Evolutionary conservation across 2,113 vertebrate species (phyloP), one percentile per base, ranked within the genome.

Genomic region (Pseudorhombus dupliciocellatus): DNA sequence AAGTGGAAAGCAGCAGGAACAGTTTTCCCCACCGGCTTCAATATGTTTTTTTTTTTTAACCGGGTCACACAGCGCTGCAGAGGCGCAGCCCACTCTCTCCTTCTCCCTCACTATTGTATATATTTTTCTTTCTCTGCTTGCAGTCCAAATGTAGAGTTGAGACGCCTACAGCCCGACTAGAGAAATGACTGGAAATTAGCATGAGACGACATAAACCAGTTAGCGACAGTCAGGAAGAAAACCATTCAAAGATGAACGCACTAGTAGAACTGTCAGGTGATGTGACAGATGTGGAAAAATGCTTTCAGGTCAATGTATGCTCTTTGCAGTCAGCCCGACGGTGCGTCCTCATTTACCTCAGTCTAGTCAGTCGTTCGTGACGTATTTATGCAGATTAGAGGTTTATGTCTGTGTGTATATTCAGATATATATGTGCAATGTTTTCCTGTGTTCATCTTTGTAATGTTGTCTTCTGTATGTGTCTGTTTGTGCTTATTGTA

Each of bases 401-500:
- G 81, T 89, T 84, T 42, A 87, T 90, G 88, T 90, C 86, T 91
- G 85, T 77, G 21, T 74, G 50, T 79, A 73, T 48, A 63, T 90
- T 77, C 61, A 26, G 2, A 44, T 15, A 68, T 90, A 84, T 85
- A 64, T 87, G 79, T 88, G 87, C 77, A 46, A 59, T 66, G 61
- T 83, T 56, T 75, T 68, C 37, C 21, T 80, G 74, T 80, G 26
- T 66, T 50, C 30, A n/a, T 79, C 25, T 57, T 48, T 74, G 64
- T 76, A 12, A 75, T 21, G 1, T 20, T 58, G 55, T 58, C 5
- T 59, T 59, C 20, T 40, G 34, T 69, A 51, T 69, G 59, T 75
- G 24, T 81, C 51, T 48, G 77, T 87, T 57, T 30, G 11, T 62
- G 73, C 81, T 83, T 70, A 74, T 77, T 79, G 42, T 77, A 75